Base-by-base conservation (phyloP, 2,888 invertebrate genomes). In the Siphonodentalium dalli region DNA sequence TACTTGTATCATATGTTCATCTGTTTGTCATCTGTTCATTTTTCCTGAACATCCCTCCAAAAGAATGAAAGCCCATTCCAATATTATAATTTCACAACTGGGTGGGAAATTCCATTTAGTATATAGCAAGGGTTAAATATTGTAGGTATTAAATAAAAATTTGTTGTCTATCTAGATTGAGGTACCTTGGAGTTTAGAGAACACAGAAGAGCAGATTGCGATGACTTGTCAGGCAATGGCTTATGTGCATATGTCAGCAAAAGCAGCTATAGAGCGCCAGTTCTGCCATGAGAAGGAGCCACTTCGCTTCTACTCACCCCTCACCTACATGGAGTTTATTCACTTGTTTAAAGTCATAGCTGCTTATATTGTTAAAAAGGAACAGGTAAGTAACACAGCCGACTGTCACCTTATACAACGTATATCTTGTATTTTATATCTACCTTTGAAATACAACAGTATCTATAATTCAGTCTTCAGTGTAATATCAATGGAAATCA, bases 291-390 rank as follows among this genome's bases (percentile, higher is more conserved):
- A 75, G 68, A 68, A 57, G 52, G 67, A 69, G 47, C 71, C 72
- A 27, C 65, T 75, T 18, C 59, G 70, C 42, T 73, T 76, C 52
- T 75, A 69, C 63, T 73, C 77, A 15, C 77, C 79, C 8, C 63
- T 74, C 34, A 78, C 77, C 13, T 78, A 72, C 63, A 66, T 71
- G 62, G 79, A 79, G 61, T 75, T 79, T 63, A 72, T 75, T 3
- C 75, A 77, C 50, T 51, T 78, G 35, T 78, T 79, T 69, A 68
- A 71, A 48, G 69, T 75, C 38, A 66, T 78, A 26, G 65, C 72
- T 34, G 72, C 72, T 0, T 67, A 67, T 48, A 74, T 77, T 44
- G 69, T 69, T 11, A 65, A 71, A 56, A 58, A 61, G 42, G 79
- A 79, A 61, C 61, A 66, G 64, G 80, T 78, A 58, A 61, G 71